phyloP scores from a whole-genome alignment of 1,140 invertebrate species.

The Meloidogyne chitwoodi region DNA sequence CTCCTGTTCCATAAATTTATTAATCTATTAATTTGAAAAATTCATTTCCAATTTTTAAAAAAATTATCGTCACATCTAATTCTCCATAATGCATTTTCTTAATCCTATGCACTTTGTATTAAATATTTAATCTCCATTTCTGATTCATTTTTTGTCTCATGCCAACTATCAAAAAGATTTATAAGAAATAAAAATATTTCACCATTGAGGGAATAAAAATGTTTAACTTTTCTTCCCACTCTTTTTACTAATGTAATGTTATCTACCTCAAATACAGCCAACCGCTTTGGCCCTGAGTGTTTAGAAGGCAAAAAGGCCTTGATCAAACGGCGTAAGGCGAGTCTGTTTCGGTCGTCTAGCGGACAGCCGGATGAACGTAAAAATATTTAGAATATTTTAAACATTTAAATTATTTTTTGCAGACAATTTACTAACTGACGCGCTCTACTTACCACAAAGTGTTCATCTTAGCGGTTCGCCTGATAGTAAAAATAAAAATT shows the following conservation, averaged over 20 bases:
- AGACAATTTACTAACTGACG: constrained; percentile 26
- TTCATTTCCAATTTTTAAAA: not conserved
- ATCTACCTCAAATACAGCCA: not conserved
- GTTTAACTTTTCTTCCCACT: not conserved
- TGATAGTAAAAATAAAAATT: constrained; percentile 23
- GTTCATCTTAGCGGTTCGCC: constrained; percentile 29
- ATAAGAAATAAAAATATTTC: no score
- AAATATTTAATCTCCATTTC: not conserved
- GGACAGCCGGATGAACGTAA: not conserved
- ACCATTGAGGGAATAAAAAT: no score
- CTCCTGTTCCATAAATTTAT: not conserved
- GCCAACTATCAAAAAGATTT: not conserved
- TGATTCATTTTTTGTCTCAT: not conserved
- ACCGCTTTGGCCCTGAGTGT: not conserved
- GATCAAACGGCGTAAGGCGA: not conserved
- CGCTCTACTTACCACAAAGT: constrained; percentile 32
- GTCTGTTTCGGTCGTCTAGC: not conserved
- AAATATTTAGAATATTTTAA: not conserved
- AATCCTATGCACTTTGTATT: not conserved
- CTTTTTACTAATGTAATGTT: not conserved
- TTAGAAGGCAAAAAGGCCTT: not conserved
- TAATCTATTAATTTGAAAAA: not conserved
- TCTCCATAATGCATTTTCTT: not conserved
- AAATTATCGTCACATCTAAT: not conserved
- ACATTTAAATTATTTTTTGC: not conserved